Evolutionary conservation across 64 coral and sea anemone genomes (phyloP).

Genomic region (Stichodactyla mertensii): DNA sequence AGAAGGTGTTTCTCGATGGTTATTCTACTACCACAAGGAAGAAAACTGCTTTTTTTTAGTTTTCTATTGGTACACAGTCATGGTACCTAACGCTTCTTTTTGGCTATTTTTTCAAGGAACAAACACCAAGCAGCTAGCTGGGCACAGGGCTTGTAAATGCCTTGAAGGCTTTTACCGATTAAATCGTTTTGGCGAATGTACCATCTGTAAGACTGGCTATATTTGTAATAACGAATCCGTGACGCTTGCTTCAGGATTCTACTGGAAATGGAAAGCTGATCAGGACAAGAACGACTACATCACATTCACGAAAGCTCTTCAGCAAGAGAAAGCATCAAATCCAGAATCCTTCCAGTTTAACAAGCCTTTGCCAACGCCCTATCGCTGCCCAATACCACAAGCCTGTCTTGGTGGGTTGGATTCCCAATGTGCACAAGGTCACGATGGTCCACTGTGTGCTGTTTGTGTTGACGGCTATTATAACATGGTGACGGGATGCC

Average conservation of each 20-base stretch:
- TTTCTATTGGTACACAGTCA: not conserved
- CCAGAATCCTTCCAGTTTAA: not conserved
- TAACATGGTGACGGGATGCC: slow-evolving; percentile 8
- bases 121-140: slow-evolving; percentile 17
- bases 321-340: not conserved
- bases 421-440: slow-evolving; percentile 26
- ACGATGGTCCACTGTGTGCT: slow-evolving; percentile 46
- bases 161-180: slow-evolving; percentile 33
- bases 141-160: slow-evolving; percentile 45
- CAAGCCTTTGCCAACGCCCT: slow-evolving; percentile 12
- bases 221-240: slow-evolving; percentile 39
- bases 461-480: slow-evolving; percentile 27
- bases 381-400: slow-evolving; percentile 4
- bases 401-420: slow-evolving; percentile 41
- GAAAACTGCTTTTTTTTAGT: too few relatives aligned
- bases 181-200: slow-evolving; percentile 38
- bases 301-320: slow-evolving; percentile 16
- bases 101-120: slow-evolving; percentile 36
- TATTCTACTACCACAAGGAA: too few relatives aligned
- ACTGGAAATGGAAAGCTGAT: slow-evolving; percentile 41
- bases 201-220: slow-evolving; percentile 12
- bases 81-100: not conserved
- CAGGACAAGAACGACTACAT: slow-evolving; percentile 1
- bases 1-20: not conserved
- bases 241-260: slow-evolving; percentile 21